Conservation (phyloP, 1,140 invertebrate genomes). For the Elysia chlorotica region DNA sequence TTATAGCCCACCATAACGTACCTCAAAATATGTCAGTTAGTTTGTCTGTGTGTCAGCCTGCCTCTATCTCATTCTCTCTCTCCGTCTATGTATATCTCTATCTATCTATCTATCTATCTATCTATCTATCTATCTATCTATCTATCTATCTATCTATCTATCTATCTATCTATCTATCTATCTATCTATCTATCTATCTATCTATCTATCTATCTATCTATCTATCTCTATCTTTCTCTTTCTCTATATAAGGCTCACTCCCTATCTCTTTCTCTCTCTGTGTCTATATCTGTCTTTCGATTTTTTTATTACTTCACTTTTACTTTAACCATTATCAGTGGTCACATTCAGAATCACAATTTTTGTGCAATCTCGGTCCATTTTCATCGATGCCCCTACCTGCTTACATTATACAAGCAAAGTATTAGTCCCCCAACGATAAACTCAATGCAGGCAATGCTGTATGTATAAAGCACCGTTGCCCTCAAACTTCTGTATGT, state of each 20-base stretch:
- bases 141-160: slow-evolving; percentile 2
- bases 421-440: no score
- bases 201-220: background rate
- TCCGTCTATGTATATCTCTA: background rate
- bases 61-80: background rate
- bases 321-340: background rate
- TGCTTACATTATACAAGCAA: no score
- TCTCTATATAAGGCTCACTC: background rate
- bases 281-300: background rate
- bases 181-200: background rate
- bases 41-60: no score
- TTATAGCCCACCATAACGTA: no score
- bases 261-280: background rate
- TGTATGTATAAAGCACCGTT: no score
- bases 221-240: background rate
- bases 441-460: no score
- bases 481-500: no score
- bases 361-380: no score
- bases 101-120: background rate
- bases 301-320: background rate
- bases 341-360: no score
- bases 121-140: background rate
- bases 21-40: no score
- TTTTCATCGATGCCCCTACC: no score
- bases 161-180: slow-evolving; percentile 12